Evolutionary conservation across 2,888 invertebrate genomes (phyloP).

Genomic region (Helobdella robusta): DNA sequence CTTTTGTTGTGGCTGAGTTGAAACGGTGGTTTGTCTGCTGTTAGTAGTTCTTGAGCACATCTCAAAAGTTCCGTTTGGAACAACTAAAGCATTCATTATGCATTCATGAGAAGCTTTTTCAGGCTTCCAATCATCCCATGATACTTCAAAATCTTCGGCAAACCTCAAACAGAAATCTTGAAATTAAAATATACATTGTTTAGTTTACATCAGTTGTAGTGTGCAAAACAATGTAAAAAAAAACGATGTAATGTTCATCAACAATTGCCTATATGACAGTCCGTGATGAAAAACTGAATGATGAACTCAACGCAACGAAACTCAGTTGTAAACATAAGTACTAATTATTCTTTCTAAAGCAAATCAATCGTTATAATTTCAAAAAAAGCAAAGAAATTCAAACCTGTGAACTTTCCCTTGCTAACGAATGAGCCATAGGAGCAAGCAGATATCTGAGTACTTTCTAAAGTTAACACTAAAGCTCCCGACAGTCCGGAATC

Average conservation of each 20-base stretch:
- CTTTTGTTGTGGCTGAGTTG: neutral
- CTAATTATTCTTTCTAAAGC: too few species aligned
- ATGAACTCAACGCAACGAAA: too few species aligned
- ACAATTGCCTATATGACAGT: too few species aligned
- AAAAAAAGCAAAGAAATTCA: too few species aligned
- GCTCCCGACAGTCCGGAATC: conserved; percentile 56
- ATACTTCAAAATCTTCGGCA: conserved; percentile 92
- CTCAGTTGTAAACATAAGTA: too few species aligned
- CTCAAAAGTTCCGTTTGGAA: conserved; percentile 97
- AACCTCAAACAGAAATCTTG: conserved; percentile 67
- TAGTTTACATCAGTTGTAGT: too few species aligned
- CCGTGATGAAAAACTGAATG: too few species aligned
- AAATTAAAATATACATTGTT: too few species aligned
- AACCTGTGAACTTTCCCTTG: conserved; percentile 59
- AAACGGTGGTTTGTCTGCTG: conserved; percentile 50
- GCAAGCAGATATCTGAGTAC: conserved; percentile 89
- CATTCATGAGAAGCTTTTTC: conserved; percentile 54
- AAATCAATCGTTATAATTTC: too few species aligned
- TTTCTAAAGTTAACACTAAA: conserved; percentile 87
- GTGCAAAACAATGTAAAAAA: too few species aligned
- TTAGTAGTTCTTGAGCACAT: conserved; percentile 82
- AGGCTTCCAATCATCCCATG: conserved; percentile 93
- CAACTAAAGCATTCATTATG: conserved; percentile 64
- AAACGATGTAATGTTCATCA: too few species aligned
- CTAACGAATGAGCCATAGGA: conserved; percentile 90